These are phyloP conservation scores for Papilio protenor DNA, from an alignment of 2,888 invertebrate species.

Conservation along the genomic window DNA sequence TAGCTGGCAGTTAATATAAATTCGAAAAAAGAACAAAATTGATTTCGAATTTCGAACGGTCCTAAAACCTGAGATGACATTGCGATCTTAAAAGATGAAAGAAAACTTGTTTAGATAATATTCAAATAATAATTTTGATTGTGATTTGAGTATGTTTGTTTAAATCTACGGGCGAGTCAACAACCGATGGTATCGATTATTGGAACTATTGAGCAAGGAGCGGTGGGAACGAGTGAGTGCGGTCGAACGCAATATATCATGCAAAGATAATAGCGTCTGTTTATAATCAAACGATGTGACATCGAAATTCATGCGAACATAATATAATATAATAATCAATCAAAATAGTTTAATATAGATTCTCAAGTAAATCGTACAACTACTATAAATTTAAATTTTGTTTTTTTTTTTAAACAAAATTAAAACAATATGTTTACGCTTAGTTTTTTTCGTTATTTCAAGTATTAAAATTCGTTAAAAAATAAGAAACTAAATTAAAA, in stretches of 20 bases:
- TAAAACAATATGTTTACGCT: too few relatives aligned
- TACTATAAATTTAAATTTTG: too few relatives aligned
- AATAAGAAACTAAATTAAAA: too few relatives aligned
- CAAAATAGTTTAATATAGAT: too few relatives aligned
- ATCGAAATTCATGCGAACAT: constrained; percentile 6
- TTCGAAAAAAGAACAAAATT: not conserved
- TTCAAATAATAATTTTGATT: not conserved
- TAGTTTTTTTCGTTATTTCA: too few relatives aligned
- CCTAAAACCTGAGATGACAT: not conserved
- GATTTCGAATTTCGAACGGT: not conserved
- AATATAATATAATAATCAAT: not conserved
- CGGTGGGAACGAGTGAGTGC: constrained; percentile 35
- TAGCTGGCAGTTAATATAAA: not conserved
- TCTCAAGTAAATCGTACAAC: too few relatives aligned
- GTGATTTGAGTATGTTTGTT: constrained; percentile 42
- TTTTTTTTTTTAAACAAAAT: too few relatives aligned
- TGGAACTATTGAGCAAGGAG: constrained; percentile 31
- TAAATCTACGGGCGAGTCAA: constrained; percentile 56
- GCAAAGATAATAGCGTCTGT: constrained; percentile 21
- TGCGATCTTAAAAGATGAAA: not conserved
- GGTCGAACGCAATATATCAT: not conserved
- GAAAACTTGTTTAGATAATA: not conserved
- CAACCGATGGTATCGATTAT: constrained; percentile 53
- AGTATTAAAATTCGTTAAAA: too few relatives aligned
- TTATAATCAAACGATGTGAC: not conserved